Base-by-base conservation (phyloP, 2,113 vertebrate genomes). In the Lontra canadensis region DNA sequence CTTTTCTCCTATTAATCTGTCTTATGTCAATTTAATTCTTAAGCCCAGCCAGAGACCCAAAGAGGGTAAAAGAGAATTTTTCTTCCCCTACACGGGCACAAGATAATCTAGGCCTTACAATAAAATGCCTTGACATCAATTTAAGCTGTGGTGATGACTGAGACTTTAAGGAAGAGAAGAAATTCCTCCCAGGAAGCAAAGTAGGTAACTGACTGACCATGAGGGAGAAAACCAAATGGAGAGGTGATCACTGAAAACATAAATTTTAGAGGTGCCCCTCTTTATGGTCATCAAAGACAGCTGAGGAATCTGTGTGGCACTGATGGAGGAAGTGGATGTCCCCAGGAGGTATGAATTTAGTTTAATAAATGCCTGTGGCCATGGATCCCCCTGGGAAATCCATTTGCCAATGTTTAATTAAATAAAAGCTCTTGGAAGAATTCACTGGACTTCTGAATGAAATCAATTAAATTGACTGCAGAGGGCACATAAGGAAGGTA, bases 371-470 rank as follows among this genome's bases (percentile, higher is more conserved):
- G 31, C 47, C 39, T 49, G 31, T 49, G 34, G 39, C 65, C 25
- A 25, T 26, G 42, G 65, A 61, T 1, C 8, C 14, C 34, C 52
- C 3, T 0, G 1, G 76, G 6, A 31, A 42, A 29, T 21, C 11
- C 14, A 7, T 34, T 36, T 49, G 65, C 55, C 39, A 8, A 13
- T 21, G 0, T 21, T 15, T 31, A 36, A 80, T n/a, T 67, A 67
- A 67, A 67, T 21, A 25, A 29, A 36, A 94, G 36, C 29, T 79
- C 44, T 63, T 74, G 71, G 29, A 61, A 12, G 34, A 63, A 44
- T 5, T 20, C 18, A 10, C 13, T 9, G 39, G 29, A 20, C 11
- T 1, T 36, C 61, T 52, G 31, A 63, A 52, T 55, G 61, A 61
- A 92, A 36, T 10, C 13, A 67, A n/a, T 80, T 69, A 69, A 44